Evolutionary conservation across 2,113 vertebrate genomes (phyloP).

Genomic region (Nesoenas mayeri): DNA sequence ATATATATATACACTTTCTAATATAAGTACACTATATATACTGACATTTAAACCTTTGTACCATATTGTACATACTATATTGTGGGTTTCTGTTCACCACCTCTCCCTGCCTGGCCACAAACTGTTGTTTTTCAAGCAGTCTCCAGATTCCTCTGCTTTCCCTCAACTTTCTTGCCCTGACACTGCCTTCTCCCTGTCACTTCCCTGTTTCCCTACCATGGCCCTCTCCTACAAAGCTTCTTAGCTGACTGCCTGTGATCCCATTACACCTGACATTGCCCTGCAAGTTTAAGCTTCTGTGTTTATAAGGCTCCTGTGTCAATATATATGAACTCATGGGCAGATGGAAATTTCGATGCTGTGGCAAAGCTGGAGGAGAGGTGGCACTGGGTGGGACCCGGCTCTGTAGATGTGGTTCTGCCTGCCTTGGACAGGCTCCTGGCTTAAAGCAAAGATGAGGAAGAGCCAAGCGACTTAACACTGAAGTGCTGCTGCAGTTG

Average conservation of each 20-base stretch:
- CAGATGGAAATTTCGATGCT: neutral
- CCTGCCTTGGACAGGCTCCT: neutral
- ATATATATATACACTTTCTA: neutral
- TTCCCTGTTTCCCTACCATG: neutral
- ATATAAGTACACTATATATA: neutral
- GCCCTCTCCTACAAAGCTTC: neutral
- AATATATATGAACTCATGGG: neutral
- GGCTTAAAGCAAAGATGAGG: neutral
- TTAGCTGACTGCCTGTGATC: neutral
- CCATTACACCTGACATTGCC: fast-evolving
- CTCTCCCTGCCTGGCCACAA: neutral
- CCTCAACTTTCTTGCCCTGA: neutral
- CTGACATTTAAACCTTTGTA: neutral
- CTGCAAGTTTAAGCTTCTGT: neutral
- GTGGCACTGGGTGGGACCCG: neutral
- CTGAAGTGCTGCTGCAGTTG: neutral
- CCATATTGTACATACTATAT: neutral
- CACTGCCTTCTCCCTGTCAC: neutral
- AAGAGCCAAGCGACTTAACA: neutral
- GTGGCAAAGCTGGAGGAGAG: neutral
- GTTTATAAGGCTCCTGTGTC: neutral
- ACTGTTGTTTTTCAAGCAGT: neutral
- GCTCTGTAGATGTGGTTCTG: neutral
- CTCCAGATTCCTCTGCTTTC: neutral
- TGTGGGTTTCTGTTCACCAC: neutral